Evolutionary conservation across 30 jellyfish, hydroid and myxozoan species (phyloP).

Genomic region (Chironex yamaguchii): DNA sequence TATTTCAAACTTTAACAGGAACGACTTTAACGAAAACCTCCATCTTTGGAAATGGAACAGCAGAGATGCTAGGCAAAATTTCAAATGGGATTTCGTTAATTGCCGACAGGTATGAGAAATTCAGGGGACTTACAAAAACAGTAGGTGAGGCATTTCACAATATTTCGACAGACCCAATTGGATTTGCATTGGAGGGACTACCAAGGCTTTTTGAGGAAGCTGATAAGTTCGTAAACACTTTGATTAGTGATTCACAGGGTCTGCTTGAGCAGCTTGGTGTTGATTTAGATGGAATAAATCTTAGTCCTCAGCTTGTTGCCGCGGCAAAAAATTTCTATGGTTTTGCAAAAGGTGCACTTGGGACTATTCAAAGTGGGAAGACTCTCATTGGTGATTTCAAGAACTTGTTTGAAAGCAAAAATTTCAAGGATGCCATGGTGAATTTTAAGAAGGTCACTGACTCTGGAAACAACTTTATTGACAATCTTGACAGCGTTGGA

Average conservation of each 20-base stretch:
- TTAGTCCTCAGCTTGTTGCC: slow-evolving; percentile 81
- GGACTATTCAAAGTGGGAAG: slow-evolving; percentile 81
- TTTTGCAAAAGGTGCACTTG: slow-evolving; percentile 79
- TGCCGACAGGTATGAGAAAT: slow-evolving; percentile 89
- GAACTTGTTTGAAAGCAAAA: slow-evolving; percentile 73
- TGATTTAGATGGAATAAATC: slow-evolving; percentile 60
- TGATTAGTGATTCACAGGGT: slow-evolving; percentile 74
- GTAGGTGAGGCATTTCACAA: slow-evolving; percentile 79
- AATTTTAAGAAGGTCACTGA: slow-evolving; percentile 74
- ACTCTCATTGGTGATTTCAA: slow-evolving; percentile 73
- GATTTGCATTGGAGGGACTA: slow-evolving; percentile 86
- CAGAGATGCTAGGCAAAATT: slow-evolving; percentile 51
- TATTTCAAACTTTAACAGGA: slow-evolving; percentile 78
- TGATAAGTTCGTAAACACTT: slow-evolving; percentile 54
- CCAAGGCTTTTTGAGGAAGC: slow-evolving; percentile 82
- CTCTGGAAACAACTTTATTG: slow-evolving; percentile 76
- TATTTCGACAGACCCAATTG: slow-evolving; percentile 82
- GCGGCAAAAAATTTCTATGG: slow-evolving; percentile 80
- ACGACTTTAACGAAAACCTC: slow-evolving; percentile 60
- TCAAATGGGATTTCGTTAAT: slow-evolving; percentile 77
- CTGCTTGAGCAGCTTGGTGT: slow-evolving; percentile 72
- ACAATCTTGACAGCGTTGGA: slow-evolving; percentile 79
- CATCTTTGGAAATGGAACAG: slow-evolving; percentile 81
- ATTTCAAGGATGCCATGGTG: slow-evolving; percentile 76
- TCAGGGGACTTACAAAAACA: slow-evolving; percentile 75